Conservation (phyloP, 2,797 vertebrate species). For the Ctenopoma multispine region DNA sequence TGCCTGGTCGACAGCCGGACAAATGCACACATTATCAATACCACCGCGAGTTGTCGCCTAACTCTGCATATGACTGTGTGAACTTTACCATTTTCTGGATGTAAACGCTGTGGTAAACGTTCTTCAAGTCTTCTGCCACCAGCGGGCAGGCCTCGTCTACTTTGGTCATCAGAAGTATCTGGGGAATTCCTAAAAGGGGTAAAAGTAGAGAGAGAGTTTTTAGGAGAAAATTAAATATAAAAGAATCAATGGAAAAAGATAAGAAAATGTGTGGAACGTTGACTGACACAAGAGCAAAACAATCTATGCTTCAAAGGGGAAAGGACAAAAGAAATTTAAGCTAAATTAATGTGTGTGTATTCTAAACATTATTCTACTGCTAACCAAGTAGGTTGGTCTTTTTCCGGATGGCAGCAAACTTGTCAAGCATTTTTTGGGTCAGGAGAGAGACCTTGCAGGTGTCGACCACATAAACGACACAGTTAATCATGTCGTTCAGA, state of each 20-base stretch:
- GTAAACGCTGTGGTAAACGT: conserved; percentile 72
- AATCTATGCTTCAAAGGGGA: background rate
- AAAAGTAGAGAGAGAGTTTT: background rate
- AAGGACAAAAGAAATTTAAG: too few species aligned
- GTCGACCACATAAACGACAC: conserved; percentile 77
- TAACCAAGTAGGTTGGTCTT: conserved; percentile 75
- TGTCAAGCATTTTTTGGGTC: conserved; percentile 65
- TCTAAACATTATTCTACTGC: background rate
- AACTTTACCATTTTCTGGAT: conserved; percentile 71
- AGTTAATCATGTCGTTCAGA: conserved; percentile 75
- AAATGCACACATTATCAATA: background rate
- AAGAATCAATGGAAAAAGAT: background rate
- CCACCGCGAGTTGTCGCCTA: background rate
- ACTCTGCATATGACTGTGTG: background rate
- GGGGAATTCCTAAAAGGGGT: conserved; percentile 69
- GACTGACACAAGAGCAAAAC: background rate
- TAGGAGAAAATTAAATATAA: background rate
- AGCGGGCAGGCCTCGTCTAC: conserved; percentile 77
- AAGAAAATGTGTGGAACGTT: background rate
- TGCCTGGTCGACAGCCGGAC: conserved; percentile 67
- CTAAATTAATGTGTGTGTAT: too few species aligned
- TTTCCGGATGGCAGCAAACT: conserved; percentile 67
- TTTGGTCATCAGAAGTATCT: conserved; percentile 78
- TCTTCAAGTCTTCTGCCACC: conserved; percentile 68
- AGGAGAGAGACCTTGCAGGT: conserved; percentile 67